A percentile compares a stretch with the other conserved stretches of the same genome.
Evolutionary conservation across 2,888 invertebrate species (phyloP).

Genomic region (Lasiommata megera): DNA sequence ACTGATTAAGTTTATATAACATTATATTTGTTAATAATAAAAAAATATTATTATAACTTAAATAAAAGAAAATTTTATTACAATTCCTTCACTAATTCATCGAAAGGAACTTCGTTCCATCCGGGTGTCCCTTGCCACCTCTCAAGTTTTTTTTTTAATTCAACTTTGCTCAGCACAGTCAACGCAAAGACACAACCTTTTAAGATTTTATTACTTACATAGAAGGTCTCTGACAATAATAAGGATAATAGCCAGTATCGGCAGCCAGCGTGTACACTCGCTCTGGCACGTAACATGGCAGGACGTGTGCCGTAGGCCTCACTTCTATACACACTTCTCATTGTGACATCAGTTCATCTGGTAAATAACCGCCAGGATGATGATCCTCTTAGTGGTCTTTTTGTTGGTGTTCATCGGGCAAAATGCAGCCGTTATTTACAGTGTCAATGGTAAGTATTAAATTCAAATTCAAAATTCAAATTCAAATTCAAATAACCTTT

Average conservation of each 20-base stretch:
- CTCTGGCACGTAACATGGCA: not conserved
- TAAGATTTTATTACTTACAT: not conserved
- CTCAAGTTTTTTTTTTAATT: no score
- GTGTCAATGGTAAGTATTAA: constrained; percentile 43
- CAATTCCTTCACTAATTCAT: no score
- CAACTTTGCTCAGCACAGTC: not conserved
- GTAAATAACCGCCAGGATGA: not conserved
- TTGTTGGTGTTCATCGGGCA: constrained; percentile 27
- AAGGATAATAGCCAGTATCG: constrained; percentile 13
- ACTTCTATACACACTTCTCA: not conserved
- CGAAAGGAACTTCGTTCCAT: no score
- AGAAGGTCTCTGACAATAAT: constrained; percentile 13
- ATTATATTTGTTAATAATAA: no score
- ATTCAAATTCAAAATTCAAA: not conserved
- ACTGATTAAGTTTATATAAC: no score
- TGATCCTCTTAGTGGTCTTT: not conserved
- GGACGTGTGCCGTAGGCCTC: constrained; percentile 4
- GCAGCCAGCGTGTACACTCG: not conserved
- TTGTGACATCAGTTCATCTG: not conserved
- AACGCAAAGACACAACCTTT: constrained; percentile 6
- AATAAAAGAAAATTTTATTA: no score
- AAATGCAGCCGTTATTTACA: constrained; percentile 39
- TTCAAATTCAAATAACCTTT: no score
- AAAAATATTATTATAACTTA: no score
- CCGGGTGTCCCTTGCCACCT: no score